Base-by-base conservation (phyloP, 2,113 vertebrate genomes). In the Oriolus oriolus region DNA sequence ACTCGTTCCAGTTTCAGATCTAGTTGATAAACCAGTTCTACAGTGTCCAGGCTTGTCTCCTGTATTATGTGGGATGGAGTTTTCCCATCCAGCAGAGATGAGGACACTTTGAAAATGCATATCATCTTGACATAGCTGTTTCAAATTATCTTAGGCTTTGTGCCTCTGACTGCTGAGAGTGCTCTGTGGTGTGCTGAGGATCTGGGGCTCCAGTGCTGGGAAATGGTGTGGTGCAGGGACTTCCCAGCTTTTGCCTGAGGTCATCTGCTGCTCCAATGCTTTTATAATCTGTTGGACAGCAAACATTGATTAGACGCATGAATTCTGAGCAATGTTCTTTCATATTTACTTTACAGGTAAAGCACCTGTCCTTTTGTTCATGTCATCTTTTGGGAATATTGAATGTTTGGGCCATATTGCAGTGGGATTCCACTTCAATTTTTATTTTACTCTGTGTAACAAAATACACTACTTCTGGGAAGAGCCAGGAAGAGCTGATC, bases 271-370 rank as follows among this genome's bases (percentile, higher is more conserved):
- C 53, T 74, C 24, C 44, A 68, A 6, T 37, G 19, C 28, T 76
- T 26, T 4, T 47, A 6, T 52, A 20, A 39, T 54, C 30, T 68
- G 21, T 78, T 59, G 12, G 16, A 65, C 49, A 22, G 16, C 30
- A 39, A 70, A 57, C 7, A 16, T 13, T 4, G 1, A 39, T 33
- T 52, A 65, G 31, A 35, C 5, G 24, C 1, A 0, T 33, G n/a
- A 63, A 44, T 44, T 87, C 50, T 69, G 11, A 60, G n/a, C 31
- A n/a, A 6, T 31, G 6, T 63, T 78, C 28, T 26, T 63, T 87
- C 31, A 11, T 61, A 39, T 60, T 57, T 57, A 13, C 6, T n/a
- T n/a, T n/a, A n/a, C n/a, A n/a, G n/a, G n/a, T n/a, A n/a, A n/a
- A n/a, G 16, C 4, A 12, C 19, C 11, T 65, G 22, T 66, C 11